A percentile compares a stretch with the other conserved stretches of the same genome.
Conservation (phyloP, 92 coral and sea anemone species). For the Ricordea florida region DNA sequence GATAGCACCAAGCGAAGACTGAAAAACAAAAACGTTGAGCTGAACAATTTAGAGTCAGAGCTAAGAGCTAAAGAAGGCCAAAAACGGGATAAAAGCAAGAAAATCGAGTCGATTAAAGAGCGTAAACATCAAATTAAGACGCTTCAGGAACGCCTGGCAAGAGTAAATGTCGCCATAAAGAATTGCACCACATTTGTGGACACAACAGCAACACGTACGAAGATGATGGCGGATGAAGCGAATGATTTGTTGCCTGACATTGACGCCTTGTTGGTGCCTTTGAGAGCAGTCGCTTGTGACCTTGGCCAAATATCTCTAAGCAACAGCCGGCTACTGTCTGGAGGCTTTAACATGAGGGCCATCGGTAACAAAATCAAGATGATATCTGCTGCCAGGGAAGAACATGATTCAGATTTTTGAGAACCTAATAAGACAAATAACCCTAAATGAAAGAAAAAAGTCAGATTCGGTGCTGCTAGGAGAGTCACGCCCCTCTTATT, state of each 20-base stretch:
- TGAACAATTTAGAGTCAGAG: not conserved
- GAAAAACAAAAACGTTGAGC: not conserved
- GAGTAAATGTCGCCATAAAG: slow-evolving; percentile 3
- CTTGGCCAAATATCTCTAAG: slow-evolving; percentile 7
- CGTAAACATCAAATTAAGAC: not conserved
- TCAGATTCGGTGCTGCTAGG: too few species aligned
- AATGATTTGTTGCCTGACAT: slow-evolving; percentile 10
- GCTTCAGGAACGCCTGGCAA: not conserved
- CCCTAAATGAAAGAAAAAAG: too few species aligned
- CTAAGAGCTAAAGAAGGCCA: not conserved
- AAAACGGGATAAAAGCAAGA: not conserved
- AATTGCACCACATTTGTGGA: slow-evolving; percentile 4
- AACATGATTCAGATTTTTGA: too few species aligned
- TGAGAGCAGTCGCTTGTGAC: slow-evolving; percentile 23
- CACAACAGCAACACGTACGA: slow-evolving; percentile 20
- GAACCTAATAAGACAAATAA: too few species aligned
- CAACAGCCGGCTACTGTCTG: slow-evolving; percentile 16
- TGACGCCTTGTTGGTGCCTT: slow-evolving; percentile 10
- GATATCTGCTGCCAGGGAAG: too few species aligned
- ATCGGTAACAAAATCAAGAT: not conserved
- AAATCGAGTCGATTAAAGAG: not conserved
- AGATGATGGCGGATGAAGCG: slow-evolving; percentile 26
- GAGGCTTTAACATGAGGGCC: not conserved
- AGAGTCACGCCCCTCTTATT: too few species aligned
- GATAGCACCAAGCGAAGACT: not conserved